A percentile compares a stretch with the other conserved stretches of the same genome.
These are phyloP conservation scores for Poecilia gillii DNA, from an alignment of 2,797 vertebrate genomes.

Conservation along the genomic window DNA sequence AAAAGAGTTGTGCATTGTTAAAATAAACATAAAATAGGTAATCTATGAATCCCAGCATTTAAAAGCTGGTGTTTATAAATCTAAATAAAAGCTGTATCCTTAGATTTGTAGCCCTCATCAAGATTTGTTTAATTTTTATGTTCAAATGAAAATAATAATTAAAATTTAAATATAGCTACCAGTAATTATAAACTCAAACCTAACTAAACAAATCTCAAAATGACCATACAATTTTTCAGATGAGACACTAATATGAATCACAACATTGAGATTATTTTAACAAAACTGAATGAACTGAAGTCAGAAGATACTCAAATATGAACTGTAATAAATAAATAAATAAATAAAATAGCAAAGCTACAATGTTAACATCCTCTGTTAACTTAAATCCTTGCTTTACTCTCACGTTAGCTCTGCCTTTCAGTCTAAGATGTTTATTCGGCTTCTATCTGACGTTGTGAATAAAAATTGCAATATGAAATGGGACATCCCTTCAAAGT, in stretches of 20 bases:
- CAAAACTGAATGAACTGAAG: not conserved
- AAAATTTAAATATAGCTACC: not conserved
- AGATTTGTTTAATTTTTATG: not conserved
- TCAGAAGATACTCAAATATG: not conserved
- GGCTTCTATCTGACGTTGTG: not conserved
- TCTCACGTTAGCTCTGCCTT: not conserved
- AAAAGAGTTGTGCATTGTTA: not conserved
- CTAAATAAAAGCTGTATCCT: not conserved
- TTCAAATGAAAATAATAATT: no score
- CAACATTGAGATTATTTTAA: not conserved
- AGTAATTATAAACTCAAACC: not conserved
- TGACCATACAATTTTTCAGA: not conserved
- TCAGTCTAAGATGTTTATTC: not conserved
- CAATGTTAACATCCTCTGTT: not conserved
- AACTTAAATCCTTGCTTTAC: not conserved
- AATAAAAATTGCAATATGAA: not conserved
- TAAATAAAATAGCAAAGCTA: not conserved
- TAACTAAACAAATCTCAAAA: not conserved
- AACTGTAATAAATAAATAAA: not conserved
- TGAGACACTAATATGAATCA: not conserved
- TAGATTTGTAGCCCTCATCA: not conserved
- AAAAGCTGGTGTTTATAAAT: not conserved
- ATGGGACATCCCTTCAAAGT: not conserved
- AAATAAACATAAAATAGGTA: not conserved
- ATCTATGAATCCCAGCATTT: not conserved